Evolutionary conservation across 2,888 invertebrate species (phyloP).

Genomic region (Tineola bisselliella): DNA sequence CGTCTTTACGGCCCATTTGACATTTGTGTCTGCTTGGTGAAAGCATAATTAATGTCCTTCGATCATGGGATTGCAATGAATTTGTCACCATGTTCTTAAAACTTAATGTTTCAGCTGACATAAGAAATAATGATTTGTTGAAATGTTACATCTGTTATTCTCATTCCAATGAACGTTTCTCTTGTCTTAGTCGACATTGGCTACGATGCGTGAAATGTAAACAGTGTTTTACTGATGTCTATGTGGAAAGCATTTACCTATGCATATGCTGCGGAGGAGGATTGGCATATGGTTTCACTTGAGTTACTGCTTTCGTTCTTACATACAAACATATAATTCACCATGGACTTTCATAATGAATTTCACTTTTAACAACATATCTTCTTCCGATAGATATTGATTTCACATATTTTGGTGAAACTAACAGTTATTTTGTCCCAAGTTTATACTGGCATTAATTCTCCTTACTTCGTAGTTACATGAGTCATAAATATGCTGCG

Average conservation of each 20-base stretch:
- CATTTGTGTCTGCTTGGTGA: slow-evolving; percentile 22
- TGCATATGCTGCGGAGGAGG: neutral
- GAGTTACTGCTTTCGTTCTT: slow-evolving; percentile 48
- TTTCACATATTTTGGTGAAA: slow-evolving; percentile 16
- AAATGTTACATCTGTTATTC: neutral
- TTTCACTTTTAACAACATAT: slow-evolving; percentile 21
- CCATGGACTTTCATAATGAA: slow-evolving; percentile 17
- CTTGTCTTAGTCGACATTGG: slow-evolving; percentile 3
- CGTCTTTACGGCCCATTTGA: slow-evolving; percentile 23
- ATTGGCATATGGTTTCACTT: slow-evolving; percentile 28
- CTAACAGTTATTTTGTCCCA: slow-evolving; percentile 8
- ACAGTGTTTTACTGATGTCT: slow-evolving; percentile 1
- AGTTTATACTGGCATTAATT: neutral
- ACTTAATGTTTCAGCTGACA: neutral
- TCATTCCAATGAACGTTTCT: neutral
- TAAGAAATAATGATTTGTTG: slow-evolving; percentile 1
- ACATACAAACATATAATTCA: neutral
- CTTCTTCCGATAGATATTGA: slow-evolving; percentile 21
- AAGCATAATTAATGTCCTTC: slow-evolving; percentile 14
- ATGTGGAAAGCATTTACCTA: slow-evolving; percentile 5
- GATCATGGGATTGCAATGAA: neutral
- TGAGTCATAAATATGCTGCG: slow-evolving; percentile 3
- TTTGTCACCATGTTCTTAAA: neutral
- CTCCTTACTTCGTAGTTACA: neutral
- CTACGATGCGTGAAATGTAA: slow-evolving; percentile 1